phyloP scores from a whole-genome alignment of 2,797 vertebrate species.

The Tapirus indicus region DNA sequence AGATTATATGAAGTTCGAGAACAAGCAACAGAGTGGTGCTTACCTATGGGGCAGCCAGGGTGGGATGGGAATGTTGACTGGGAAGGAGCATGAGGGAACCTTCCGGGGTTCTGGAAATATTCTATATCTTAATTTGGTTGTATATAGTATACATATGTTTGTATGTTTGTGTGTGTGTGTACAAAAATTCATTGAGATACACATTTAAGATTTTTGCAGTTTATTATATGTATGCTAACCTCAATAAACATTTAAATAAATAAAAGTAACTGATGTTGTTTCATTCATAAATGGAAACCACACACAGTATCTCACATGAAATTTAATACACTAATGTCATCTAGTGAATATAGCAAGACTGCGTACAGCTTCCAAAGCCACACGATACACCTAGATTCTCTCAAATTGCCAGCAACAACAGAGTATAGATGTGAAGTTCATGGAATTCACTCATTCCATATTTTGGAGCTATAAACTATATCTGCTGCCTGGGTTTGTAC shows the following conservation, averaged over 20 bases:
- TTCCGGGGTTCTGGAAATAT: not conserved
- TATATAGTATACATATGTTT: not conserved
- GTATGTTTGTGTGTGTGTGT: not conserved
- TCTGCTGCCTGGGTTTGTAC: not conserved
- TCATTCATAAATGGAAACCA: not conserved
- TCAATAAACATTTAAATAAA: not conserved
- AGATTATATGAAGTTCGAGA: not conserved
- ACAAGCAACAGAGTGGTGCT: not conserved
- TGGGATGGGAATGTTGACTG: not conserved
- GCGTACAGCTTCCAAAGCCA: not conserved
- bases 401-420: not conserved
- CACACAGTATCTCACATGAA: not conserved
- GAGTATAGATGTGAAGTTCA: not conserved
- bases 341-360: not conserved
- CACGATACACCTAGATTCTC: not conserved
- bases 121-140: not conserved
- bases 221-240: not conserved
- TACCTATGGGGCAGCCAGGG: not conserved
- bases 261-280: not conserved
- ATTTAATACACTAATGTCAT: not conserved
- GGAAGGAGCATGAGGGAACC: not conserved
- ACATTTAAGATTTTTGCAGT: not conserved
- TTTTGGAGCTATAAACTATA: not conserved
- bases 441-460: not conserved
- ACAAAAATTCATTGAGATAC: not conserved